Conservation (phyloP, 2,888 invertebrate species). For the Eupeodes latifasciatus region DNA sequence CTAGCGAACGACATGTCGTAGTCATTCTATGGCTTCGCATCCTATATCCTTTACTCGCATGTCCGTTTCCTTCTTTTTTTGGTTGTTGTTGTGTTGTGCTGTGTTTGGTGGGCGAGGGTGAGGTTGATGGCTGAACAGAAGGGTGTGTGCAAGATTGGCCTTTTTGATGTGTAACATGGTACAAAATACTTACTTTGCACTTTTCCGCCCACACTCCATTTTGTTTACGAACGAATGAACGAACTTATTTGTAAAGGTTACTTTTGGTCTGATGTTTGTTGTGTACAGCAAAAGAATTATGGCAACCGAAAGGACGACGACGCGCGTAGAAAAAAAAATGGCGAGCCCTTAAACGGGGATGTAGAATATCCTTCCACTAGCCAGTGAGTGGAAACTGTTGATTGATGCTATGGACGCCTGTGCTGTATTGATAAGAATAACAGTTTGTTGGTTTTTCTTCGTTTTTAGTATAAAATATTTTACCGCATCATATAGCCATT, state of each 20-base stretch:
- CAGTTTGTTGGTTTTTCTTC: constrained; percentile 65
- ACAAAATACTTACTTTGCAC: constrained; percentile 75
- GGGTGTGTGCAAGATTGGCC: constrained; percentile 70
- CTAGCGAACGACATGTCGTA: constrained; percentile 53
- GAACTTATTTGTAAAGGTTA: constrained; percentile 62
- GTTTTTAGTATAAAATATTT: constrained; percentile 36
- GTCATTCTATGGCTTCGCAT: constrained; percentile 33
- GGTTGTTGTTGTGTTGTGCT: background rate
- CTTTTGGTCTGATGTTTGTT: constrained; percentile 67
- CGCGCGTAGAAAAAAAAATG: constrained; percentile 75
- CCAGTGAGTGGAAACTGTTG: constrained; percentile 82
- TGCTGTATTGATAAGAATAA: constrained; percentile 80
- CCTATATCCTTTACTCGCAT: constrained; percentile 46
- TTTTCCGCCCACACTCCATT: constrained; percentile 76
- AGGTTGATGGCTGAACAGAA: constrained; percentile 16
- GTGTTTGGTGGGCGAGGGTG: constrained; percentile 29
- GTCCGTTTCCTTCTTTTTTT: constrained; percentile 62
- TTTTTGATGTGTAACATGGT: constrained; percentile 33
- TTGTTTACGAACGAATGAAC: constrained; percentile 56
- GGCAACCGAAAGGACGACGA: constrained; percentile 24
- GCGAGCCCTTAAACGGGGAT: constrained; percentile 70
- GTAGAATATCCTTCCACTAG: constrained; percentile 66
- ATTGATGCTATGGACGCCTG: constrained; percentile 80
- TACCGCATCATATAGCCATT: constrained; percentile 18
- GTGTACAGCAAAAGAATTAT: constrained; percentile 48